Evolutionary conservation across 2,113 vertebrate species (phyloP).

Genomic region (Scalopus aquaticus): DNA sequence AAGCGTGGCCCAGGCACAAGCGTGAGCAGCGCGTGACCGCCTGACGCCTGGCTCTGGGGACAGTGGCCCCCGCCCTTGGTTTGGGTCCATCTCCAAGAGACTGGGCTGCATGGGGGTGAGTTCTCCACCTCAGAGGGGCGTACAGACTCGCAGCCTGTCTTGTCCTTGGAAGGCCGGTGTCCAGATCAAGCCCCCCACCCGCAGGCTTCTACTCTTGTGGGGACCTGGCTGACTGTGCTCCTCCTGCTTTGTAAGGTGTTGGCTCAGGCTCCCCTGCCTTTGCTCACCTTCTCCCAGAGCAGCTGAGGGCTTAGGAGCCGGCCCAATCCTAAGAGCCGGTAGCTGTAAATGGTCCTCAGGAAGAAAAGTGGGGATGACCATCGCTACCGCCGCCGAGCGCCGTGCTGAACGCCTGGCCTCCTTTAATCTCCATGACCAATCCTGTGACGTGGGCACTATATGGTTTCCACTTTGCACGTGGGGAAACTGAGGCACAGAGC

Average conservation of each 20-base stretch:
- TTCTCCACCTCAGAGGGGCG: not conserved
- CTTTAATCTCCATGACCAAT: not conserved
- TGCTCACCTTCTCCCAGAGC: not conserved
- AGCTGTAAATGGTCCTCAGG: not conserved
- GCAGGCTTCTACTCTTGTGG: not conserved
- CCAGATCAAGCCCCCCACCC: not conserved
- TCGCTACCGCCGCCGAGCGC: not conserved
- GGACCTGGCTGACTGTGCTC: not conserved
- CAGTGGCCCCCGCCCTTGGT: not conserved
- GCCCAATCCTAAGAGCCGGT: not conserved
- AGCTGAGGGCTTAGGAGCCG: not conserved
- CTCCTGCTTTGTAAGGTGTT: not conserved
- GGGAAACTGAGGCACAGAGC: not conserved
- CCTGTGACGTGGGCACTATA: not conserved
- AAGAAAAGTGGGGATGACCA: not conserved
- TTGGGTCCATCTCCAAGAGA: not conserved
- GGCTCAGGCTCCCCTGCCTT: not conserved
- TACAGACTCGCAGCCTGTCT: not conserved
- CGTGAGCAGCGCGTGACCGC: not conserved
- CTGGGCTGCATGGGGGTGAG: not conserved
- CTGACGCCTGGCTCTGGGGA: not conserved
- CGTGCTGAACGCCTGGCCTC: not conserved
- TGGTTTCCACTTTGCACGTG: not conserved
- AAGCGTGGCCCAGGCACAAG: not conserved
- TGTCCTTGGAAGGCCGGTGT: not conserved